phyloP scores from a whole-genome alignment of 2,113 vertebrate genomes.

The Neogobius melanostomus region DNA sequence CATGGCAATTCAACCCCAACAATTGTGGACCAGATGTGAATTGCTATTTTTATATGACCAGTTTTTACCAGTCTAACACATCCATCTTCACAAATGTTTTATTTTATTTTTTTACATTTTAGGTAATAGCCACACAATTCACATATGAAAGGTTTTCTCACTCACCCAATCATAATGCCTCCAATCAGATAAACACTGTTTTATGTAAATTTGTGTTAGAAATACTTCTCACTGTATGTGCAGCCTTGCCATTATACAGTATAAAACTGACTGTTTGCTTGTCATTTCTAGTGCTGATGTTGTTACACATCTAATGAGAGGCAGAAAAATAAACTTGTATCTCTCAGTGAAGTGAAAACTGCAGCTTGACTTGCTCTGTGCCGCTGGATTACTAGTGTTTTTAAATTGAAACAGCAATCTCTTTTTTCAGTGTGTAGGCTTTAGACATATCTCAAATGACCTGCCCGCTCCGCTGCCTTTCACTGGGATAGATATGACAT shows the following conservation, averaged over 20 bases:
- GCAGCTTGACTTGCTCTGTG: conserved; percentile 44
- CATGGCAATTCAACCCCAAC: too few relatives aligned
- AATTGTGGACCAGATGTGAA: too few relatives aligned
- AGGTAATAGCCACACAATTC: too few relatives aligned
- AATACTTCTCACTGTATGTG: too few relatives aligned
- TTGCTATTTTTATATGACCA: too few relatives aligned
- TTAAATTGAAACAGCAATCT: conserved; percentile 63
- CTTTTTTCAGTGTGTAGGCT: conserved; percentile 47
- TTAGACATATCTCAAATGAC: conserved; percentile 72
- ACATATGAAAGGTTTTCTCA: too few relatives aligned
- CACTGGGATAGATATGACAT: conserved; percentile 71
- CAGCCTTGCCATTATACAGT: too few relatives aligned
- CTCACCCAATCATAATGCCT: too few relatives aligned
- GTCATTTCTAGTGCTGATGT: not conserved
- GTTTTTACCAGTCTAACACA: too few relatives aligned
- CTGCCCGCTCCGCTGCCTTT: conserved; percentile 69
- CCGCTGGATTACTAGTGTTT: conserved; percentile 49
- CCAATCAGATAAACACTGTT: not conserved
- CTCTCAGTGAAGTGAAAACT: conserved; percentile 20
- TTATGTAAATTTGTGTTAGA: not conserved
- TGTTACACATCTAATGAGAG: conserved; percentile 7
- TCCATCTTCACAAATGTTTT: too few relatives aligned
- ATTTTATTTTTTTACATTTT: too few relatives aligned
- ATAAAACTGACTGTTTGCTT: not conserved
- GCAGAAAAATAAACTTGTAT: conserved; percentile 35